Conservation (phyloP, 1,140 invertebrate genomes). For the Pollicipes pollicipes region DNA sequence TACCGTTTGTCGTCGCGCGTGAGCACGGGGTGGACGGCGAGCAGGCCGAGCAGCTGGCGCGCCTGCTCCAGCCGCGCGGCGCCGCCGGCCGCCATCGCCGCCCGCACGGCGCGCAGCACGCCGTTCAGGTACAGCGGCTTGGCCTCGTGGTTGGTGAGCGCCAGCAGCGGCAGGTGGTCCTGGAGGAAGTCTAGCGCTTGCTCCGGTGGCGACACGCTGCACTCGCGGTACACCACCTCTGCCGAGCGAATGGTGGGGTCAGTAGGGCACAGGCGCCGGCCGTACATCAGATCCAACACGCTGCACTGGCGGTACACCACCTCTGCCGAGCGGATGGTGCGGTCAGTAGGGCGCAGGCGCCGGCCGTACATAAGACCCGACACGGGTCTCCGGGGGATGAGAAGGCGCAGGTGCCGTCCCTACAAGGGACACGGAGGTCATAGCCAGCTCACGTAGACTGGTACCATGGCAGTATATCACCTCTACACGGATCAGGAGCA, state of each 20-base stretch:
- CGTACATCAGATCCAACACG: too few relatives aligned
- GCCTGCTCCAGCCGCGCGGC: not conserved
- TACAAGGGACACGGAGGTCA: too few relatives aligned
- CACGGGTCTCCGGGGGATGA: too few relatives aligned
- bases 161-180: not conserved
- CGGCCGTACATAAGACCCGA: too few relatives aligned
- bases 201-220: not conserved
- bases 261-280: not conserved
- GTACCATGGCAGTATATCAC: too few relatives aligned
- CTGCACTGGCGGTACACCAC: too few relatives aligned
- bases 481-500: too few relatives aligned
- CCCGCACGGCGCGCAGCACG: not conserved
- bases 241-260: too few relatives aligned
- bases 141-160: not conserved
- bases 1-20: not conserved
- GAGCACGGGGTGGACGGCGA: not conserved
- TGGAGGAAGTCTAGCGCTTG: not conserved
- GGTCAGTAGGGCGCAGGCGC: too few relatives aligned
- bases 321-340: too few relatives aligned
- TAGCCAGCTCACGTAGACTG: too few relatives aligned
- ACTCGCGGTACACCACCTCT: not conserved
- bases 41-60: not conserved
- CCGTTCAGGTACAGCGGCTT: not conserved
- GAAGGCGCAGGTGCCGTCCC: too few relatives aligned
- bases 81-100: not conserved